phyloP scores from a whole-genome alignment of 2,797 vertebrate species.

The Muraenolepis orangiensis region DNA sequence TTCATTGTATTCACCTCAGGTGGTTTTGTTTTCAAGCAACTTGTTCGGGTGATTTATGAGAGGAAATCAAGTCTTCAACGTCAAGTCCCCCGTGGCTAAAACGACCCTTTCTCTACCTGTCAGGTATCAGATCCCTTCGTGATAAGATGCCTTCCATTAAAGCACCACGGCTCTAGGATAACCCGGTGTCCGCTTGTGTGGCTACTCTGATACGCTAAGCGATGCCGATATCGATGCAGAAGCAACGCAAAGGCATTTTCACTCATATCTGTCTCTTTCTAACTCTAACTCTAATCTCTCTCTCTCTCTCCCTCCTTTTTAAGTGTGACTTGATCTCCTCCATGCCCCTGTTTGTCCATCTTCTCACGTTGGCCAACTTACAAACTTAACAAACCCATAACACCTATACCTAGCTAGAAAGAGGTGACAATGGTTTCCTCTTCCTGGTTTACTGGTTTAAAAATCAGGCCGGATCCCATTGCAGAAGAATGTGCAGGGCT shows the following conservation, averaged over 20 bases:
- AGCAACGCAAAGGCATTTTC: not conserved
- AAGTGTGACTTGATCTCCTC: conserved; percentile 32
- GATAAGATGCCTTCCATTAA: not conserved
- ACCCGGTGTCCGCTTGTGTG: not conserved
- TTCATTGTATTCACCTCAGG: conserved; percentile 50
- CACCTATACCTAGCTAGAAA: conserved; percentile 47
- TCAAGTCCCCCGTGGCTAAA: not conserved
- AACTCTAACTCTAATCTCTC: too few relatives aligned
- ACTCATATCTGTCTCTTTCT: not conserved
- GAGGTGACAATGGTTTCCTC: conserved; percentile 72
- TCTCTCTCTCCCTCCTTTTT: conserved; percentile 23
- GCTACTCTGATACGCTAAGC: not conserved
- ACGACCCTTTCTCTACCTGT: not conserved
- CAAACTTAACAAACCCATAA: conserved; percentile 48
- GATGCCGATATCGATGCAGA: not conserved
- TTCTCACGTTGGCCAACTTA: conserved; percentile 49
- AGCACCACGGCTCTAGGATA: not conserved
- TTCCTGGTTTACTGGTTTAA: conserved; percentile 71
- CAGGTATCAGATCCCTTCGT: not conserved
- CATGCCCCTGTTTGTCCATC: conserved; percentile 34
- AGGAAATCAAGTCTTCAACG: conserved; percentile 54
- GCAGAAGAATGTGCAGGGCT: conserved; percentile 72
- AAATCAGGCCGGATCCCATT: conserved; percentile 68
- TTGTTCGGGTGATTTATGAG: conserved; percentile 14
- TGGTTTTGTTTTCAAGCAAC: conserved; percentile 58